A percentile compares a stretch with the other conserved stretches of the same genome.
Conservation (phyloP, 2,113 vertebrate species). For the Periophthalmus modestus region DNA sequence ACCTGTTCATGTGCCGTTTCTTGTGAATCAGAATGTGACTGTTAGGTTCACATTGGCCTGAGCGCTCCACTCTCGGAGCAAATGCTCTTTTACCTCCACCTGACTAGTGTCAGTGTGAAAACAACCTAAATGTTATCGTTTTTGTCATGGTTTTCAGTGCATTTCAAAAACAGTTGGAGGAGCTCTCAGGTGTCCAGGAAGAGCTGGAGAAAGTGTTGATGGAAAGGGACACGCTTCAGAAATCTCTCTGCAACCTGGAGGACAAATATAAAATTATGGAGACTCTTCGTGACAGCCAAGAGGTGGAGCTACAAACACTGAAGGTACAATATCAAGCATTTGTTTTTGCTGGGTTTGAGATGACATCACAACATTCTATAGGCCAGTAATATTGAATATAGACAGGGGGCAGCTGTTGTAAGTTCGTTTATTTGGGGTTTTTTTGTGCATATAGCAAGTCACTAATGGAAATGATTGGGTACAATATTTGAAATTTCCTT, state of each 20-base stretch:
- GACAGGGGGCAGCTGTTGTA: too few relatives aligned
- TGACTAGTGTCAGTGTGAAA: neutral
- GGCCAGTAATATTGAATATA: too few relatives aligned
- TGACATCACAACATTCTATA: neutral
- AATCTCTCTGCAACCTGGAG: conserved; percentile 44
- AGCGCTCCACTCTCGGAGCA: too few relatives aligned
- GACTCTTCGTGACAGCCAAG: conserved; percentile 58
- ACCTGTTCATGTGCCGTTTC: too few relatives aligned
- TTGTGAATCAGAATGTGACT: too few relatives aligned
- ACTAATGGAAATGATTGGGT: too few relatives aligned
- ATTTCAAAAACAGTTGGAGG: conserved; percentile 50
- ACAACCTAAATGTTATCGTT: neutral
- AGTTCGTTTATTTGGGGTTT: too few relatives aligned
- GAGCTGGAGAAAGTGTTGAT: conserved; percentile 51
- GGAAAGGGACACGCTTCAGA: conserved; percentile 57
- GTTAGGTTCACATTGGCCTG: too few relatives aligned
- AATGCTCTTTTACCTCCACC: too few relatives aligned
- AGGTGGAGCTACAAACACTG: conserved; percentile 62
- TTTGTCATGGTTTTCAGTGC: conserved; percentile 33
- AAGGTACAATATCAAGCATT: conserved; percentile 53
- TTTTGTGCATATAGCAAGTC: too few relatives aligned
- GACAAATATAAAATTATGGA: conserved; percentile 61
- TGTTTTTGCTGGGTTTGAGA: neutral
- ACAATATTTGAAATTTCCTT: too few relatives aligned
- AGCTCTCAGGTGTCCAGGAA: conserved; percentile 43